A percentile compares a stretch with the other conserved stretches of the same genome.
phyloP scores from a whole-genome alignment of 2,113 vertebrate genomes.

The Grallaria varia region DNA sequence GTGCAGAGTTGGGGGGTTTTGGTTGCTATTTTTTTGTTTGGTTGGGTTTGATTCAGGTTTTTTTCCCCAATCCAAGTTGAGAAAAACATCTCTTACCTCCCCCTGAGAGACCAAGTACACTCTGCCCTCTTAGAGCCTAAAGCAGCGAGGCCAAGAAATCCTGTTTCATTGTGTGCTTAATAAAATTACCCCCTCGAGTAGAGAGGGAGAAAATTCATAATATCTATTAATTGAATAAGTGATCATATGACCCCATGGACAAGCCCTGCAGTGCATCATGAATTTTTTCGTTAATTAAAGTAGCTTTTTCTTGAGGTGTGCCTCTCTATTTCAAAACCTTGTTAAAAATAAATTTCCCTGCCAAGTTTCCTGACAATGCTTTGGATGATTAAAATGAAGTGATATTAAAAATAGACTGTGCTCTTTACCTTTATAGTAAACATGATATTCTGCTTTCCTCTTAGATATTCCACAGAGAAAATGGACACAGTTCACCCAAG shows the following conservation, averaged over 20 bases:
- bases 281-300: slow-evolving; percentile 9
- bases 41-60: not conserved
- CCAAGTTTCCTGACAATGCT: not conserved
- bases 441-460: not conserved
- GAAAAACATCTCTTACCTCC: not conserved
- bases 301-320: not conserved
- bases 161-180: not conserved
- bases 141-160: not conserved
- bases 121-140: not conserved
- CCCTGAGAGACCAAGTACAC: not conserved
- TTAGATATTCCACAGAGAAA: not conserved
- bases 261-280: not conserved
- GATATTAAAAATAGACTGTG: not conserved
- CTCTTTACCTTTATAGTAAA: not conserved
- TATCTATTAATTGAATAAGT: not conserved
- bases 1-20: not conserved
- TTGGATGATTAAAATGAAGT: not conserved
- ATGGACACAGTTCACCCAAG: not conserved
- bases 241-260: not conserved
- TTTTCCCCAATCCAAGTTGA: accelerated
- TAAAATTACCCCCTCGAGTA: not conserved
- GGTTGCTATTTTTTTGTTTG: not conserved
- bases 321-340: not conserved
- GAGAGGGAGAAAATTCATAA: not conserved
- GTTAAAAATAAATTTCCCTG: not conserved